Conservation (phyloP, 2,797 vertebrate species). For the Scolopax rusticola region DNA sequence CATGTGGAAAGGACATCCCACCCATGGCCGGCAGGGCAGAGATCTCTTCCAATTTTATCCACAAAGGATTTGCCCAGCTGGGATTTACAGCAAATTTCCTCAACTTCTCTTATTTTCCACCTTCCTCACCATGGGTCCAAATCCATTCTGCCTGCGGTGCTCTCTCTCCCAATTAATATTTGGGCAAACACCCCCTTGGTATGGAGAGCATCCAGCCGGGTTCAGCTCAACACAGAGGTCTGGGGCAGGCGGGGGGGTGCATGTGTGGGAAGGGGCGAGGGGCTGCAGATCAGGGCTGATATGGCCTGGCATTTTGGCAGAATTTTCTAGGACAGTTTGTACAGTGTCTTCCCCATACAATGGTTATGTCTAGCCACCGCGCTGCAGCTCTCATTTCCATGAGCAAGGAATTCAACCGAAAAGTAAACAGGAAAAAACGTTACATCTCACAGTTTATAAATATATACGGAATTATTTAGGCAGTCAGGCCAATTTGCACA, state of each 20-base stretch:
- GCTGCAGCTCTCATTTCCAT: slow-evolving; percentile 66
- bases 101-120: neutral
- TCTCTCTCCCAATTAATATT: neutral
- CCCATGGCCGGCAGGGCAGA: rapidly evolving
- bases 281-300: slow-evolving; percentile 70
- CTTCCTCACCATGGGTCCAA: neutral
- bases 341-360: slow-evolving; percentile 70
- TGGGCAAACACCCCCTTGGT: neutral
- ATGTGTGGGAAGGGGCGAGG: slow-evolving; percentile 49
- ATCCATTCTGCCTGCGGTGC: neutral
- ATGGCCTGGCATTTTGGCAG: slow-evolving; percentile 71
- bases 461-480: slow-evolving; percentile 67
- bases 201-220: neutral
- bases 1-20: neutral
- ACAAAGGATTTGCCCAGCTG: neutral
- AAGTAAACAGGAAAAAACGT: slow-evolving; percentile 79
- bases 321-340: slow-evolving; percentile 77
- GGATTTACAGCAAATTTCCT: neutral
- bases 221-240: neutral
- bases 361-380: slow-evolving; percentile 65
- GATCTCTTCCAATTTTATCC: neutral
- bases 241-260: neutral
- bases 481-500: slow-evolving; percentile 65
- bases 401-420: slow-evolving; percentile 76
- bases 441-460: slow-evolving; percentile 74